A percentile compares a stretch with the other conserved stretches of the same genome.
Conservation (phyloP, 1,140 invertebrate genomes). For the Macrobrachium nipponense region DNA sequence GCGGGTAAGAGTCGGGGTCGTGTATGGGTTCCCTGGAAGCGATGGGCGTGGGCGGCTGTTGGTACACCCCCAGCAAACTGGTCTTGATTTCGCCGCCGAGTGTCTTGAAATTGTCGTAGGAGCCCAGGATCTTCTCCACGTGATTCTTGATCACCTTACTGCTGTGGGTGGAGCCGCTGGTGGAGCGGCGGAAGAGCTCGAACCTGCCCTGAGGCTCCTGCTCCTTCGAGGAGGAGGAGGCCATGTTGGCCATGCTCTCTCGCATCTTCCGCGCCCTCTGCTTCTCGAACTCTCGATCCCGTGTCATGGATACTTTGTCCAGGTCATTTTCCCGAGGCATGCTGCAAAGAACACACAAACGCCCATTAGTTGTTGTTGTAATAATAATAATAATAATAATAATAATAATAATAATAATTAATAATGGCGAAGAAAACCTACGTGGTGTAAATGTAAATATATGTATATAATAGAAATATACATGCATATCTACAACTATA, state of each 20-base stretch:
- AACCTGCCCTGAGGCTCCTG: constrained; percentile 18
- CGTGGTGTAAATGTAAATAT: no score
- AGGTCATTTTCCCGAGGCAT: constrained; percentile 30
- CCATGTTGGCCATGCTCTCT: constrained; percentile 33
- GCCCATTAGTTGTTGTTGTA: neutral
- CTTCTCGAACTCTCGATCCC: constrained; percentile 9
- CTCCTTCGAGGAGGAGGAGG: neutral
- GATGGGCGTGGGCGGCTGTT: constrained; percentile 36
- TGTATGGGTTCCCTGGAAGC: neutral
- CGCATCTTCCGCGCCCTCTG: constrained; percentile 41
- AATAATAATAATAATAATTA: neutral
- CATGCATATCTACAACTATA: no score
- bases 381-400: neutral
- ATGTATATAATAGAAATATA: no score
- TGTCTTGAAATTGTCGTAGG: constrained; percentile 37
- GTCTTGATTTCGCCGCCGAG: constrained; percentile 5
- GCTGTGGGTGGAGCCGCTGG: neutral
- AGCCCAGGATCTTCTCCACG: constrained; percentile 40
- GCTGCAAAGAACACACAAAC: neutral
- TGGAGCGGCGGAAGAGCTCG: constrained; percentile 1
- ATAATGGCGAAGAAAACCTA: neutral
- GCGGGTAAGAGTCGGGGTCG: neutral
- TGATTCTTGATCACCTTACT: neutral
- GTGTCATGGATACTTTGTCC: neutral
- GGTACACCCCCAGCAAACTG: constrained; percentile 31